Percentiles rank a stretch among this genome's conserved stretches.
phyloP scores from a whole-genome alignment of 2,888 invertebrate genomes.

The Thumatha senex region DNA sequence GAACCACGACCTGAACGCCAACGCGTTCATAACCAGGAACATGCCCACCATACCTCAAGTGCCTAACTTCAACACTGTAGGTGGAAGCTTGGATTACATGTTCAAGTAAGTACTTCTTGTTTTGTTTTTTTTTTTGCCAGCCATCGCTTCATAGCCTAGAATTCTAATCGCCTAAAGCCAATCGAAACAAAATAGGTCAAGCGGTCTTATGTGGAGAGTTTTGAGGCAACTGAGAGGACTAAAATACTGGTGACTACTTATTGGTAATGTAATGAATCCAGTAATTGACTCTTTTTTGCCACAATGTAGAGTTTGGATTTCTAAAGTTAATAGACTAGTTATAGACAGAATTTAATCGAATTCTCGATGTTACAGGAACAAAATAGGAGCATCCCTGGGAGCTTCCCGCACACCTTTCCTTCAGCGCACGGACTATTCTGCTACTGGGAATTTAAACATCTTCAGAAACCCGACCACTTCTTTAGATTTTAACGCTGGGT shows the following conservation, averaged over 20 bases:
- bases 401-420: slow-evolving; percentile 44
- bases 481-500: slow-evolving; percentile 53
- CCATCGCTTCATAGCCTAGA: no score
- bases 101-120: slow-evolving; percentile 47
- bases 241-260: no score
- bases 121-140: no score
- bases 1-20: slow-evolving; percentile 51
- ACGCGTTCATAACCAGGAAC: slow-evolving; percentile 54
- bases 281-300: no score
- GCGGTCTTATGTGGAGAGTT: no score
- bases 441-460: slow-evolving; percentile 49
- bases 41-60: slow-evolving; percentile 47
- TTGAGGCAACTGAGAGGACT: no score
- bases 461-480: slow-evolving; percentile 38
- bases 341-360: no score
- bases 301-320: no score
- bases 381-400: slow-evolving; percentile 44
- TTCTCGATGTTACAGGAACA: slow-evolving; percentile 34
- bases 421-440: slow-evolving; percentile 49
- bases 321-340: no score
- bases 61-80: slow-evolving; percentile 59
- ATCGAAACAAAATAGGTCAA: no score
- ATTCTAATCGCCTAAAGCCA: no score
- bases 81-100: slow-evolving; percentile 57
- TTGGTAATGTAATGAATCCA: no score